Conservation (phyloP, 2,888 invertebrate species). For the Enchytraeus crypticus region DNA sequence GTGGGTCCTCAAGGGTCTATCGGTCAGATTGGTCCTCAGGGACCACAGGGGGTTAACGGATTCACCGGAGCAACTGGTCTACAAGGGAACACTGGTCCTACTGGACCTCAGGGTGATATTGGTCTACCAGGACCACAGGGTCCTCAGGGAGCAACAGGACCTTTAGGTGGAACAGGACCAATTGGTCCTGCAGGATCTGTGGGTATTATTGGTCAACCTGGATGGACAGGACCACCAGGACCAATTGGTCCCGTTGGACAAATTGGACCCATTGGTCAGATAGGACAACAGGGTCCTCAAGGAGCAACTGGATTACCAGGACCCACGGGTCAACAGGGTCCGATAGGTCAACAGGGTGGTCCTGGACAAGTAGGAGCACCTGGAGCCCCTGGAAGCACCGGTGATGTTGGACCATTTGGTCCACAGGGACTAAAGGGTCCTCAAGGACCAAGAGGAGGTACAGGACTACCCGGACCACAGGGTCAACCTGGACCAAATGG, state of each 20-base stretch:
- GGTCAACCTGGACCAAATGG: constrained; percentile 1
- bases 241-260: not conserved
- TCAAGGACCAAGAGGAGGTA: constrained; percentile 53
- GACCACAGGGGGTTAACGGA: constrained; percentile 7
- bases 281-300: constrained; percentile 6
- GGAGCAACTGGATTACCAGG: constrained; percentile 11
- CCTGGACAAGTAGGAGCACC: constrained; percentile 23
- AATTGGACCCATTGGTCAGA: constrained; percentile 6
- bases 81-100: too few species aligned
- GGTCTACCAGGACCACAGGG: constrained; percentile 10
- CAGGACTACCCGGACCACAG: not conserved
- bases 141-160: not conserved
- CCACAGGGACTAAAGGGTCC: constrained; percentile 14
- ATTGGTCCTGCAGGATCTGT: constrained; percentile 4
- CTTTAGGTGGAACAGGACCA: too few species aligned
- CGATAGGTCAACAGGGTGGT: constrained; percentile 28
- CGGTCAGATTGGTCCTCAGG: not conserved
- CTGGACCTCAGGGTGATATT: constrained; percentile 9
- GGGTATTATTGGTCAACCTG: constrained; percentile 7
- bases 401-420: constrained; percentile 2
- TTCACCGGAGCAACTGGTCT: constrained; percentile 6
- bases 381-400: constrained; percentile 13
- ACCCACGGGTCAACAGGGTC: constrained; percentile 52
- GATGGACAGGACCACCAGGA: constrained; percentile 1
- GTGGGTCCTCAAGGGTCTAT: not conserved